phyloP scores from a whole-genome alignment of 2,113 vertebrate species.

The Lagopus leucura region DNA sequence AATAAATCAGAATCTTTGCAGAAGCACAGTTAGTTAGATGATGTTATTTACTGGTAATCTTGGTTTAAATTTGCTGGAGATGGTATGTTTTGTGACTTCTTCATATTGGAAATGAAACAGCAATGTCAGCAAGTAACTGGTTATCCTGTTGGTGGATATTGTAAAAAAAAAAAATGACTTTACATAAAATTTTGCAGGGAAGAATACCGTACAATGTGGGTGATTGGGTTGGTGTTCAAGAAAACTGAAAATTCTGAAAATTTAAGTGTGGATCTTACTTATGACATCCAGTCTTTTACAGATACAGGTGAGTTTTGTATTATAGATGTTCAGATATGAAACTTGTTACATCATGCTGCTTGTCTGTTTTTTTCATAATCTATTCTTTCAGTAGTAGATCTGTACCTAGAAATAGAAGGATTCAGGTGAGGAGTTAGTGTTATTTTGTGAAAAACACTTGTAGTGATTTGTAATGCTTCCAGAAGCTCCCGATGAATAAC shows the following conservation, averaged over 20 bases:
- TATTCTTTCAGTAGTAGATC: background rate
- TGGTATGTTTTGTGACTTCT: background rate
- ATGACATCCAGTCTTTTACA: conserved; percentile 89
- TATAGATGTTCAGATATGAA: background rate
- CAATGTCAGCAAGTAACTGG: background rate
- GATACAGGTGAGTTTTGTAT: conserved; percentile 82
- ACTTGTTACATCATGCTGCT: background rate
- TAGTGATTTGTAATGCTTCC: background rate
- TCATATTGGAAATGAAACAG: background rate
- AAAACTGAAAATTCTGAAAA: conserved; percentile 90
- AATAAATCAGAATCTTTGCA: background rate
- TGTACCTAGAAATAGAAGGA: background rate
- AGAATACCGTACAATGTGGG: conserved; percentile 90
- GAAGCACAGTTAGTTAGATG: background rate
- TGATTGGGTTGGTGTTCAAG: conserved; percentile 91
- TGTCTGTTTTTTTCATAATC: background rate
- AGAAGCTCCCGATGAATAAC: background rate
- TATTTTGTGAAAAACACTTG: background rate
- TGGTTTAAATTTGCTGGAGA: background rate
- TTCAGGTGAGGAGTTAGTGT: background rate
- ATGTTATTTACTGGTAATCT: background rate
- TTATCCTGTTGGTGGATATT: background rate
- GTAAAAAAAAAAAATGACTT: background rate
- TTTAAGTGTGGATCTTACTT: conserved; percentile 90
- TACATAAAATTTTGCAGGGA: conserved; percentile 77